Base-by-base conservation (phyloP, 2,113 vertebrate genomes). In the Onychostruthus taczanowskii region DNA sequence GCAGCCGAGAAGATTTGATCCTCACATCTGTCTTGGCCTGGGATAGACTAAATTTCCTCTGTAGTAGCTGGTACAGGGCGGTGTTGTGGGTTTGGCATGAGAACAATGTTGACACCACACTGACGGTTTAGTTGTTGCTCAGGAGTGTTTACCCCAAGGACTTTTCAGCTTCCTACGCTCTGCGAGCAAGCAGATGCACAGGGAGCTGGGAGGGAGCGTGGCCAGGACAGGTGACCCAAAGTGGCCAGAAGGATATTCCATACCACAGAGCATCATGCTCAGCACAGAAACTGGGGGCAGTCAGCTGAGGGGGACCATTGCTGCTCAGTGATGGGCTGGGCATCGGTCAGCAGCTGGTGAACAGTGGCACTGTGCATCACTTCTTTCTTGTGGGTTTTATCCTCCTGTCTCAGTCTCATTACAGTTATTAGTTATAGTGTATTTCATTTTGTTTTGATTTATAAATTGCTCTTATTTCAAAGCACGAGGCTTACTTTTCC, bases 311-410 rank as follows among this genome's bases (percentile, higher is more conserved):
- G 26, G 37, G 18, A 18, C 0, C 0, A 52, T 7, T 27, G 39
- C 39, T 21, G 3, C 44, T 43, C 26, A 21, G 31, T 13, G 44
- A 43, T 1, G 0, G 52, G 15, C 28, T 26, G 33, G 26, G 22
- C 58, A 53, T 37, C 0, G 0, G 27, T 16, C 55, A 53, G 64
- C 1, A 0, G 39, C 18, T 30, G 24, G 13, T 21, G 8, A 70
- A 16, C 16, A 55, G 24, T 19, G 1, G 0, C 6, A 20, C 13
- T 21, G 9, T 16, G 39, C 37, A 62, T 39, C 46, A 33, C n/a
- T 59, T 53, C 22, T 39, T 87, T 27, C 63, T 72, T 2, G 0
- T 6, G 35, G 14, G 35, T 27, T 80, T 80, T 27, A 56, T 22
- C 64, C 15, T 53, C 9, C 6, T 6, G 8, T 27, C 18, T n/a